Base-by-base conservation (phyloP, 2,888 invertebrate genomes). In the Rhabditophanes sp. region DNA sequence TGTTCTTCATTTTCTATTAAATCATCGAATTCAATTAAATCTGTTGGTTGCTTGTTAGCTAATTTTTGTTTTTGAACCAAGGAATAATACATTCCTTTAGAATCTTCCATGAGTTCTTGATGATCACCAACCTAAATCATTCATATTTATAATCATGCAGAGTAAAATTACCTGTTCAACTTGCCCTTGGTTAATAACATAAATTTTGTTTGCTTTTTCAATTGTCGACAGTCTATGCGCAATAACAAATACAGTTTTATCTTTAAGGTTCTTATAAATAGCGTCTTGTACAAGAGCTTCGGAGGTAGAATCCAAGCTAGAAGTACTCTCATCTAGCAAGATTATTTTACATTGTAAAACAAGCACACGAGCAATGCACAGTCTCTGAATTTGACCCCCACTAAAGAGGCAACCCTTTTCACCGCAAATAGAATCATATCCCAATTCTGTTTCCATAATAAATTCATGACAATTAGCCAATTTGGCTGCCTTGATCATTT, bases 151-250 rank as follows among this genome's bases (percentile, higher is more conserved):
- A n/a, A n/a, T n/a, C n/a, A n/a, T n/a, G n/a, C n/a, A n/a, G n/a
- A n/a, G n/a, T n/a, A n/a, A 8, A 11, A 34, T 12, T 31, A 53
- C 50, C 48, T 64, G 64, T 15, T 56, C 49, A 4, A 66, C 43
- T 9, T 33, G 26, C 18, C 65, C 65, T 32, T 55, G 54, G 27
- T 60, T 44, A 23, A 65, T 55, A 7, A 65, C 65, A 16, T 57
- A 46, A 26, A 65, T 66, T 12, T 53, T 43, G 46, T 69, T 67
- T 16, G 69, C 69, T 33, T 66, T 67, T 39, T 69, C 67, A 11
- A 71, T 67, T 1, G 70, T 71, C 4, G 67, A 67, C 16, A 71
- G 58, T 3, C 71, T 56, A 39, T 71, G 70, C 1, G 70, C 69
- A 16, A 71, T 69, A n/a, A 71, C 63, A 20, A 71, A 56, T 15